Conservation (phyloP, 2,888 invertebrate genomes). For the Drosophila lutescens region DNA sequence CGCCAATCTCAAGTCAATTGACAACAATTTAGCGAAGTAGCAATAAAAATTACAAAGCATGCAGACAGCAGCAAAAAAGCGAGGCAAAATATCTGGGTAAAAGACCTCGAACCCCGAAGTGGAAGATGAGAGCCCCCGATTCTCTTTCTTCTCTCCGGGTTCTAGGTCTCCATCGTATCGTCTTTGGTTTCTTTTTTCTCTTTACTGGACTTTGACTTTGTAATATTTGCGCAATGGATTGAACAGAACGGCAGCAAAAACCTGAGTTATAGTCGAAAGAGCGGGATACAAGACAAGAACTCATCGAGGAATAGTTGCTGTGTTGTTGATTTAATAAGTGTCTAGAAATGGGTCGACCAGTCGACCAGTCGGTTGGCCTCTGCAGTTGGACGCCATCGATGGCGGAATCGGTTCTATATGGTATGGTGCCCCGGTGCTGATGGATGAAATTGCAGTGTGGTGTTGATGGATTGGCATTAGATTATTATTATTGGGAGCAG, state of each 20-base stretch:
- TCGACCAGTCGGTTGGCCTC: slow-evolving; percentile 21
- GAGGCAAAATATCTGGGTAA: slow-evolving; percentile 51
- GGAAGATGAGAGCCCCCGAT: slow-evolving; percentile 34
- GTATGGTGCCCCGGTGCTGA: slow-evolving; percentile 13
- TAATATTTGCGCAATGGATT: slow-evolving; percentile 55
- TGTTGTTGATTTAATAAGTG: slow-evolving; percentile 54
- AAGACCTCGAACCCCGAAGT: slow-evolving; percentile 38
- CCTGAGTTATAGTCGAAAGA: slow-evolving; percentile 16
- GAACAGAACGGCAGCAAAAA: slow-evolving; percentile 28
- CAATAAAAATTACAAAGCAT: slow-evolving; percentile 52
- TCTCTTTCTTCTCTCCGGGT: not conserved
- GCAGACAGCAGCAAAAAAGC: slow-evolving; percentile 39
- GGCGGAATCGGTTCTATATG: slow-evolving; percentile 19
- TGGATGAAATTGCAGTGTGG: slow-evolving; percentile 38
- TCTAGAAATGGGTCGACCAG: slow-evolving; percentile 44
- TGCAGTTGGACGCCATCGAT: slow-evolving; percentile 13
- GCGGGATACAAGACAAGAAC: slow-evolving; percentile 12
- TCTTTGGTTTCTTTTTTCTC: slow-evolving; percentile 16
- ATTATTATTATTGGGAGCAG: slow-evolving; percentile 36
- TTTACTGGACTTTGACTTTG: slow-evolving; percentile 60
- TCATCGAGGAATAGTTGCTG: slow-evolving; percentile 37
- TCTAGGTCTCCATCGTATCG: slow-evolving; percentile 5
- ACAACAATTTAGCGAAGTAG: slow-evolving; percentile 58
- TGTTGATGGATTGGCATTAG: slow-evolving; percentile 43
- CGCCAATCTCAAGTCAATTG: slow-evolving; percentile 54